Conservation (phyloP, 1,140 invertebrate genomes). For the Pteromalus puparum region DNA sequence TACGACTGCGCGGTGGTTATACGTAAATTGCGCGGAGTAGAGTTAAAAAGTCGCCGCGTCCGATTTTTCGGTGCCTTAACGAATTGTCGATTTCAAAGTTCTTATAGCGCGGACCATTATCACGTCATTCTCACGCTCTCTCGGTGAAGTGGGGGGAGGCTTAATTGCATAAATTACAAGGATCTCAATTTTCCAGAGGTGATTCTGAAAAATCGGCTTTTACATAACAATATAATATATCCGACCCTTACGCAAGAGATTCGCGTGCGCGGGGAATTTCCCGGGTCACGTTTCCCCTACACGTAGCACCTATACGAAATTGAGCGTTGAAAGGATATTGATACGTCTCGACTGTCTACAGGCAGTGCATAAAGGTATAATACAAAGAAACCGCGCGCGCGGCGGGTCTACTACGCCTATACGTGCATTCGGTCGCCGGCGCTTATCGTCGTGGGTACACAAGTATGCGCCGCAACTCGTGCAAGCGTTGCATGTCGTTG, state of each 20-base stretch:
- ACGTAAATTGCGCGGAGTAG: background rate
- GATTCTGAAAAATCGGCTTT: background rate
- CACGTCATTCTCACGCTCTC: background rate
- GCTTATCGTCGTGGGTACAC: background rate
- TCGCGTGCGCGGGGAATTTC: background rate
- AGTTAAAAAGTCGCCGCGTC: background rate
- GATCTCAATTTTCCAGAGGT: background rate
- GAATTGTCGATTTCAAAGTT: background rate
- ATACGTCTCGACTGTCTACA: background rate
- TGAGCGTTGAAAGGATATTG: background rate
- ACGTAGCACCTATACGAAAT: background rate
- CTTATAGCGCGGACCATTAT: background rate
- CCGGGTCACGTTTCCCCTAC: background rate
- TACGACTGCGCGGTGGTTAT: background rate
- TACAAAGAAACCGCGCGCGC: no score
- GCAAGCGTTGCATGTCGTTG: background rate
- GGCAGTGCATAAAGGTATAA: no score
- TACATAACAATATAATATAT: conserved; percentile 1
- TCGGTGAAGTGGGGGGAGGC: background rate
- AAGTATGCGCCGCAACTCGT: background rate
- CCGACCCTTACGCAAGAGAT: background rate
- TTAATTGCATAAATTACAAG: background rate
- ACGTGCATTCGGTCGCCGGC: background rate
- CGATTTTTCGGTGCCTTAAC: background rate
- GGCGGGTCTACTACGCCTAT: background rate